Conservation (phyloP, 2,888 invertebrate genomes). For the Palloptera scutellata region DNA sequence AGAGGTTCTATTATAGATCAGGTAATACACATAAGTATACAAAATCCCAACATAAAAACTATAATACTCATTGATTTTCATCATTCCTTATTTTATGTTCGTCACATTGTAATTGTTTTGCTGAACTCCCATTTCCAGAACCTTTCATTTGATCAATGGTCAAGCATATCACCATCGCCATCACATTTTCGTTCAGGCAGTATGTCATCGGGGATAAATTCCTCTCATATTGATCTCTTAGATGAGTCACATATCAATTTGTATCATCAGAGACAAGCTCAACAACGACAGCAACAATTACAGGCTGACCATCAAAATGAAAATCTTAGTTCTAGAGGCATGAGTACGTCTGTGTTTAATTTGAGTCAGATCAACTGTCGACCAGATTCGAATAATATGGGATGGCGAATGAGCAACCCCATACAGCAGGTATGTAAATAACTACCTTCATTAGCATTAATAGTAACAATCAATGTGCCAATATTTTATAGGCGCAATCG, state of each 20-base stretch:
- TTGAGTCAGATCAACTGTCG: constrained; percentile 61
- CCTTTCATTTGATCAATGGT: constrained; percentile 61
- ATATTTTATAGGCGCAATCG: constrained; percentile 70
- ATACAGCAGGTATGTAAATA: constrained; percentile 69
- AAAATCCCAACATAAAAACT: neutral
- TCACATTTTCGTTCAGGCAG: constrained; percentile 64
- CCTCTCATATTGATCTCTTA: constrained; percentile 62
- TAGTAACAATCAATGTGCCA: neutral
- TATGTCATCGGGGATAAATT: constrained; percentile 64
- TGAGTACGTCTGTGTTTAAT: constrained; percentile 69
- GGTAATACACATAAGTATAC: constrained; percentile 34
- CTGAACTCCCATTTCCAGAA: constrained; percentile 34
- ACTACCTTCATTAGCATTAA: neutral
- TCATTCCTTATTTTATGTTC: neutral
- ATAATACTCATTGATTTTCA: constrained; percentile 12
- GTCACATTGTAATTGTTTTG: neutral
- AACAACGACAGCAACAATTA: constrained; percentile 39
- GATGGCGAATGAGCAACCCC: constrained; percentile 51
- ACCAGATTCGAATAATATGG: constrained; percentile 47
- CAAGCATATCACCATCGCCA: constrained; percentile 63
- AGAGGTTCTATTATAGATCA: constrained; percentile 50
- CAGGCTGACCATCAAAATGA: constrained; percentile 28
- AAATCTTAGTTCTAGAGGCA: constrained; percentile 47
- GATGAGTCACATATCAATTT: constrained; percentile 60
- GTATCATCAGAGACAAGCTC: constrained; percentile 50